Evolutionary conservation across 2,113 vertebrate genomes (phyloP).

Genomic region (Lepisosteus oculatus): DNA sequence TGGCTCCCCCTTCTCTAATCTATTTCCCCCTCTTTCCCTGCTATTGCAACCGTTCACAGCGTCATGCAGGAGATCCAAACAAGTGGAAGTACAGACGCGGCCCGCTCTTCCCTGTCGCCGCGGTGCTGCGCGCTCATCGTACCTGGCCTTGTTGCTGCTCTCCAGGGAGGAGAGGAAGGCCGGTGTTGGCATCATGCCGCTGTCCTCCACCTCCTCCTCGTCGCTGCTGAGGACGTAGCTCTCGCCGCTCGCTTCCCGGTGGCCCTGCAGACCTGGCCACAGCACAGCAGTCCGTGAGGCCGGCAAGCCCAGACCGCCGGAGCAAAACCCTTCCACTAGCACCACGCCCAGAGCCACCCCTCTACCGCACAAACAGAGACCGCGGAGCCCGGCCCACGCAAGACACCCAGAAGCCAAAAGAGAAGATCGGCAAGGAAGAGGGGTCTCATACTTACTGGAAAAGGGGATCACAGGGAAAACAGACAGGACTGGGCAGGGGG

Average conservation of each 20-base stretch:
- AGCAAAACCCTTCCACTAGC: too few species aligned
- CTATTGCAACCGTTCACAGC: too few species aligned
- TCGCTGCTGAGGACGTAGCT: constrained; percentile 91
- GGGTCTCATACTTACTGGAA: neutral
- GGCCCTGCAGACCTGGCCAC: constrained; percentile 41
- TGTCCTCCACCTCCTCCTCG: constrained; percentile 76
- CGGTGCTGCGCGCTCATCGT: neutral
- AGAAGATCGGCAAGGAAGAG: neutral
- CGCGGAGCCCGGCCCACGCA: too few species aligned
- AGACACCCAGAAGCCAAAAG: too few species aligned
- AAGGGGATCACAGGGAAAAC: neutral
- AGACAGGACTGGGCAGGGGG: neutral
- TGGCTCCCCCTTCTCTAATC: too few species aligned
- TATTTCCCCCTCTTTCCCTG: too few species aligned
- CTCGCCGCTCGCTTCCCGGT: constrained; percentile 43
- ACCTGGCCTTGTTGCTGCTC: constrained; percentile 19
- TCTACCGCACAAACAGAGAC: too few species aligned
- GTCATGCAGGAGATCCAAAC: too few species aligned
- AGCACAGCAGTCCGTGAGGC: neutral
- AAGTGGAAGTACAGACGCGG: neutral
- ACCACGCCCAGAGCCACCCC: too few species aligned
- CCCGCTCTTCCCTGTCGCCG: neutral
- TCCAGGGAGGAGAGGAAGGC: constrained; percentile 22
- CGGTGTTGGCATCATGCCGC: constrained; percentile 35
- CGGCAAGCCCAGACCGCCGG: too few species aligned